Evolutionary conservation across 2,888 invertebrate species (phyloP), one percentile per base, ranked within the genome.

Genomic region (Limnephilus rhombicus): DNA sequence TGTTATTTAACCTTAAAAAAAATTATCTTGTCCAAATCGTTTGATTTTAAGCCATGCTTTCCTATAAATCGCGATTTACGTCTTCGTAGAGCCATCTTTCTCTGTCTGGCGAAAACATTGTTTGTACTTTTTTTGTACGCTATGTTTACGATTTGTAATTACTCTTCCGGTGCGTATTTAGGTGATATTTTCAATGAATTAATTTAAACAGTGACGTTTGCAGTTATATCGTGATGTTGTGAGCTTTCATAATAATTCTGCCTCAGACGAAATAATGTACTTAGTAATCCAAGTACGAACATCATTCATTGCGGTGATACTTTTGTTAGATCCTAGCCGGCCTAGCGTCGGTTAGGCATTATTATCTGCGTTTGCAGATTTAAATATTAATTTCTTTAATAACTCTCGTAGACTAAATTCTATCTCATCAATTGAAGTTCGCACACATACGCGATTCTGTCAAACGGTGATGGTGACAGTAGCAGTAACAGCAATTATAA

Each of bases 1-100:
- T 24, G 34, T 37, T 45, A 86, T 86, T 45, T 41, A 41, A n/a
- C 24, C 45, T 18, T 15, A 7, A 45, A n/a, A 45, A 3, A 41
- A 11, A 9, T 24, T 29, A 29, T 86, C 18, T 45, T 24, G 18
- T 13, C 3, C 41, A 11, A 41, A n/a, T 86, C 24, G 86, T 86
- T 2, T n/a, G 12, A 29, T 86, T 86, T 86, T 45, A 83, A 83
- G 82, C 31, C 82, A 83, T 83, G 15, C 34, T 83, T 18, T 12
- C 18, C 34, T 13, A 37, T 83, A 83, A 83, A 24, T 83, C 68
- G 9, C 5, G 68, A 83, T 83, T 83, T 31, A 24, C 82, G 82
- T 34, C 34, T 83, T 83, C 82, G 82, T 9, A 83, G 82, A 83
- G 68, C 68, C 34, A 83, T 34, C 34, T 83, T 83, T 34, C 82